These are phyloP conservation scores for Batillaria attramentaria DNA, from an alignment of 1,140 invertebrate genomes.

Conservation along the genomic window DNA sequence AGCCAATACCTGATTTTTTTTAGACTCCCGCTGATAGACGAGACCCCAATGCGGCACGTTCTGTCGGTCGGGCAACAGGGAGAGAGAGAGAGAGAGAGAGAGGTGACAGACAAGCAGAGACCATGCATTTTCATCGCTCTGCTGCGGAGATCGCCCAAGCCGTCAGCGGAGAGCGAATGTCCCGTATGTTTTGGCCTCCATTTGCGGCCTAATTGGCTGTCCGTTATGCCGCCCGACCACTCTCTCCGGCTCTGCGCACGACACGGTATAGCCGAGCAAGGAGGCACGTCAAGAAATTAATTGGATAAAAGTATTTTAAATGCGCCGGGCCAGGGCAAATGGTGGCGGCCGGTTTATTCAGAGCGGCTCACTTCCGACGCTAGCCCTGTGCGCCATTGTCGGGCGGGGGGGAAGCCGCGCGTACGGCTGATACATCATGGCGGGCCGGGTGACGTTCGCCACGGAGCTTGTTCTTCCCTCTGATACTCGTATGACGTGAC, in stretches of 20 bases:
- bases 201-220: neutral
- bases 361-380: neutral
- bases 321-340: neutral
- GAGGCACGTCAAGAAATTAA: neutral
- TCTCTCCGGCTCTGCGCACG: neutral
- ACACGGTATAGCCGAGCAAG: neutral
- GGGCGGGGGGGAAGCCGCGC: neutral
- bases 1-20: too few species aligned
- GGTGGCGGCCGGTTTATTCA: neutral
- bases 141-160: too few species aligned
- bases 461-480: too few species aligned
- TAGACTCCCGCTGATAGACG: too few species aligned
- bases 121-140: too few species aligned
- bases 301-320: constrained; percentile 18
- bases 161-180: too few species aligned
- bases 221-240: neutral
- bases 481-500: too few species aligned
- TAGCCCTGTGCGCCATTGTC: neutral
- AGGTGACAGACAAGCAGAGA: neutral
- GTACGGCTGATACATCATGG: neutral
- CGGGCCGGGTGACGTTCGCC: too few species aligned
- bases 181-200: constrained; percentile 6
- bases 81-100: neutral
- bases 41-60: neutral
- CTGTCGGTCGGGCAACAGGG: neutral